Evolutionary conservation across 2,888 invertebrate species (phyloP), one percentile per base, ranked within the genome.

Genomic region (Panzeria rudis): DNA sequence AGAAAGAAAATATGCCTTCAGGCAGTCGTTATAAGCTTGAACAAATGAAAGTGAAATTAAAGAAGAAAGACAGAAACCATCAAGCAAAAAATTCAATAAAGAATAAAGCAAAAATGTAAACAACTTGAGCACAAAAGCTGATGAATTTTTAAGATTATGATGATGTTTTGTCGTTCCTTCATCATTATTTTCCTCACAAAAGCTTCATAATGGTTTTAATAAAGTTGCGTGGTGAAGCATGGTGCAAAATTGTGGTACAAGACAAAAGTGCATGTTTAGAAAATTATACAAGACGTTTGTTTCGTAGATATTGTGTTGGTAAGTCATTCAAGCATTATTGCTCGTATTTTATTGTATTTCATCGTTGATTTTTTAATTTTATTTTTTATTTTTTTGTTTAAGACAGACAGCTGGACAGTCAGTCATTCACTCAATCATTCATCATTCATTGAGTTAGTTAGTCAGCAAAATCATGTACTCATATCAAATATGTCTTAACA

Each of bases 41-140:
- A 61, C 50, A 82, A 85, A 78, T 78, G 85, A 85, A 85, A 85
- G 82, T 82, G 85, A 85, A 85, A 82, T 82, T 85, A 56, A 80
- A 71, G 56, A 71, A 52, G 75, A 41, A 80, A 71, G 56, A 25
- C 64, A 76, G 41, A 54, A 76, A 41, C 35, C 44, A 68, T 6
- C 32, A 11, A 44, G 13, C 11, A 50, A 32, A 69, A 47, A 44
- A 56, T 6, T 76, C 25, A 9, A 61, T 25, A 68, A 50, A 72
- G 66, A 59, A 80, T 75, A 44, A 59, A 76, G 29, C 13, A 59
- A 68, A 75, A 75, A 66, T 66, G 75, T 62, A 75, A 79, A 69
- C 75, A 75, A 76, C 64, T 69, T 76, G 41, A 66, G 29, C 44
- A 76, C 52, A 78, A 76, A 72, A 76, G 80, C 64, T 72, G 80